Conservation (phyloP, 2,113 vertebrate genomes). For the Gobiocypris rarus region DNA sequence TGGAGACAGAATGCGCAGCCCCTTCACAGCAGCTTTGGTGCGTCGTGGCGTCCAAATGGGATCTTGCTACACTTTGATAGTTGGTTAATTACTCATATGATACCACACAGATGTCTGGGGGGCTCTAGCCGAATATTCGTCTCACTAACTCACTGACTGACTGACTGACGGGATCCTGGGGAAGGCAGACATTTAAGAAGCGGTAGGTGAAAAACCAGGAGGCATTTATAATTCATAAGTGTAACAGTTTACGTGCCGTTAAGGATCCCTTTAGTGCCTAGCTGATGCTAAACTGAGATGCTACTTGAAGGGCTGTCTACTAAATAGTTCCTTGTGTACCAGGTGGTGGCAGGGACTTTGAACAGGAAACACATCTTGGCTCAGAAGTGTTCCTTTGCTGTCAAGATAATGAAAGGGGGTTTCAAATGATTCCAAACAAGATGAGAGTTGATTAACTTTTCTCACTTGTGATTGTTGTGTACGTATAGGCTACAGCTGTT, state of each 20-base stretch:
- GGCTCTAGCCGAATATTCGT: slow-evolving; percentile 80
- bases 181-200: slow-evolving; percentile 82
- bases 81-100: slow-evolving; percentile 84
- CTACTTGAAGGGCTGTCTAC: slow-evolving; percentile 80
- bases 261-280: slow-evolving; percentile 75
- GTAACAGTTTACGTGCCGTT: slow-evolving; percentile 80
- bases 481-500: neutral
- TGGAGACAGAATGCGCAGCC: slow-evolving; percentile 77
- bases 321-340: slow-evolving; percentile 84
- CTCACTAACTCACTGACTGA: slow-evolving; percentile 62
- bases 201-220: slow-evolving; percentile 83
- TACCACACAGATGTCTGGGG: slow-evolving; percentile 82
- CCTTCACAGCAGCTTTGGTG: slow-evolving; percentile 75
- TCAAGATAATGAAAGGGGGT: slow-evolving; percentile 63
- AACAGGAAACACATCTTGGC: slow-evolving; percentile 75
- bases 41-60: slow-evolving; percentile 77
- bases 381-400: slow-evolving; percentile 66
- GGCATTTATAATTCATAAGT: slow-evolving; percentile 81
- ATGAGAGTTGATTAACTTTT: slow-evolving; percentile 52
- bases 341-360: slow-evolving; percentile 77
- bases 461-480: neutral
- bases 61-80: slow-evolving; percentile 79
- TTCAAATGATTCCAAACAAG: slow-evolving; percentile 55
- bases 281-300: slow-evolving; percentile 81
- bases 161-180: slow-evolving; percentile 76